Evolutionary conservation across 1,140 invertebrate species (phyloP).

Genomic region (Pantala flavescens): DNA sequence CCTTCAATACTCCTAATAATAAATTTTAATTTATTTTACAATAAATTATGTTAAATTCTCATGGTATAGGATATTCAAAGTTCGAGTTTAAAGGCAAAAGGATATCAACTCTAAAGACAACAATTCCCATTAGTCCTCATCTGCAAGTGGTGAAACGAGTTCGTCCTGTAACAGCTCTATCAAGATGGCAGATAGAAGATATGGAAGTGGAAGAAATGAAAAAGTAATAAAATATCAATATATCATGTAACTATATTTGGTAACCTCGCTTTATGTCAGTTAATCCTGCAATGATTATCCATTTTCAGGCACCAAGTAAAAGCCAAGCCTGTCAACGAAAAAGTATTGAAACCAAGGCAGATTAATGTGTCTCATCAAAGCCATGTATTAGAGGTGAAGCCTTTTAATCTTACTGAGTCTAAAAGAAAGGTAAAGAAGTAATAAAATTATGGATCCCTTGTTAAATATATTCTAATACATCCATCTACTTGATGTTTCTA

Average conservation of each 20-base stretch:
- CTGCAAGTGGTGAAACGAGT: background rate
- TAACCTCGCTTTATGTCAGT: background rate
- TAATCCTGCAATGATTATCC: background rate
- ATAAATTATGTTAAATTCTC: background rate
- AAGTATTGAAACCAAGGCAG: constrained; percentile 26
- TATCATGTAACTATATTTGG: background rate
- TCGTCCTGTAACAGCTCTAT: background rate
- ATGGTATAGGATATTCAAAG: background rate
- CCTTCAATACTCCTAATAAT: too few relatives aligned
- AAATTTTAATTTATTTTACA: background rate
- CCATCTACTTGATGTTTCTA: constrained; percentile 21
- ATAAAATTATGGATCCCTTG: constrained; percentile 22
- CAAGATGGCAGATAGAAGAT: background rate
- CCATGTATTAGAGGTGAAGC: constrained; percentile 24
- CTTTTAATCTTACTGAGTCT: constrained; percentile 30
- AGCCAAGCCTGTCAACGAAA: constrained; percentile 29
- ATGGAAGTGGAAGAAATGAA: background rate
- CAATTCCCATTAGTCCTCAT: background rate
- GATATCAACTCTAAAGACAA: background rate
- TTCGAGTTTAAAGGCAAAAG: background rate
- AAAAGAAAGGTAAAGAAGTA: constrained; percentile 13
- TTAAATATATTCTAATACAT: constrained; percentile 26
- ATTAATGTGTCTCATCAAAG: constrained; percentile 21
- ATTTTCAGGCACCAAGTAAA: constrained; percentile 31
- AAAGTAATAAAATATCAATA: background rate